These are phyloP conservation scores for Thymelicus acteon DNA, from an alignment of 2,888 invertebrate species.

Conservation along the genomic window DNA sequence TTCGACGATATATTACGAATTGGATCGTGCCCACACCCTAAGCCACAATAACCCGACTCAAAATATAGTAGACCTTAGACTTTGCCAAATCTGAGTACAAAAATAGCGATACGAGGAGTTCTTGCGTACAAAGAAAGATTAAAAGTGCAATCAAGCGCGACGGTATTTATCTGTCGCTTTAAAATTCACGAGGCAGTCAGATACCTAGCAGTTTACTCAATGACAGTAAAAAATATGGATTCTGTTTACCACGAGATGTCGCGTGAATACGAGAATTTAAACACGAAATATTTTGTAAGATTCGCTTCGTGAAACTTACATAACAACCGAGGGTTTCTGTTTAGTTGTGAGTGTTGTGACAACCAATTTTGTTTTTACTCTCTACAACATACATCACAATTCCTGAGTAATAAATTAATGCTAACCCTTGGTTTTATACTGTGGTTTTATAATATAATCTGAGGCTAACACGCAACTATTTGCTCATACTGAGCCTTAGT, in stretches of 20 bases:
- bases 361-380: no score
- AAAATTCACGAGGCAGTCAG: neutral
- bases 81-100: neutral
- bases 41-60: no score
- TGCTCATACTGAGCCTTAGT: no score
- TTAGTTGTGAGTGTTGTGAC: no score
- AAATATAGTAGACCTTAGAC: neutral
- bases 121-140: neutral
- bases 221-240: slow-evolving; percentile 4
- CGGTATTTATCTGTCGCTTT: slow-evolving; percentile 6
- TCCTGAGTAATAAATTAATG: no score
- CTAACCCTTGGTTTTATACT: no score
- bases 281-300: slow-evolving; percentile 2
- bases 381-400: no score
- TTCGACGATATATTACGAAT: no score
- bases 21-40: no score
- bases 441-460: no score
- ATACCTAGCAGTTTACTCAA: neutral
- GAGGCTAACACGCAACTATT: no score
- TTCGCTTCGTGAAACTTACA: neutral
- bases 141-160: slow-evolving; percentile 8
- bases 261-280: neutral
- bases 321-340: neutral
- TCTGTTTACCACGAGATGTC: slow-evolving; percentile 3
- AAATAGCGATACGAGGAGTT: neutral